Percentiles rank a stretch among this genome's conserved stretches.
These are phyloP conservation scores for Phenganax subtilis DNA, from an alignment of 92 coral and sea anemone species.

Conservation along the genomic window DNA sequence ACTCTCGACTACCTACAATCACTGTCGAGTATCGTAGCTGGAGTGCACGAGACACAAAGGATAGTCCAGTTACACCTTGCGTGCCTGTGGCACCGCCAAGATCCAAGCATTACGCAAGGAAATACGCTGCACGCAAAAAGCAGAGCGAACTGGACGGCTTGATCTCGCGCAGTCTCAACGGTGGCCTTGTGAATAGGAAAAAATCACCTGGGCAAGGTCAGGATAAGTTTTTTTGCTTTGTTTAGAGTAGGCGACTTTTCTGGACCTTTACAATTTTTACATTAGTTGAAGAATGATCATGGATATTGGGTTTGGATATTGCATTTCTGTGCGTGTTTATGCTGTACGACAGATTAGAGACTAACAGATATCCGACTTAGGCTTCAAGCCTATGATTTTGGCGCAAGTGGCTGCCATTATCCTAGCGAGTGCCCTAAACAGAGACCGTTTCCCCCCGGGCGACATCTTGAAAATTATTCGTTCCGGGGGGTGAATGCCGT, in stretches of 20 bases:
- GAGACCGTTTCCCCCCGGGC: no score
- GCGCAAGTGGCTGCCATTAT: no score
- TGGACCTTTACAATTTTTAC: no score
- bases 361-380: no score
- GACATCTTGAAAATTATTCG: no score
- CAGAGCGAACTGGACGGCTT: conserved; percentile 41
- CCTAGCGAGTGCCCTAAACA: no score
- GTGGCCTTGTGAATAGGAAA: conserved; percentile 29
- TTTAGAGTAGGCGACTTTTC: background rate
- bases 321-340: no score
- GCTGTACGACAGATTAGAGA: no score
- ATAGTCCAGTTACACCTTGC: conserved; percentile 33
- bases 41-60: conserved; percentile 50
- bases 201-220: conserved; percentile 37
- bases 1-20: conserved; percentile 76
- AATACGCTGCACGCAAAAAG: conserved; percentile 59
- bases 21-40: conserved; percentile 59
- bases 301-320: no score
- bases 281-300: no score
- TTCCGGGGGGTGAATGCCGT: no score
- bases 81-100: conserved; percentile 93
- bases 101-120: conserved; percentile 88
- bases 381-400: no score
- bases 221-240: conserved; percentile 52
- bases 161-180: conserved; percentile 21